Evolutionary conservation across 2,797 vertebrate species (phyloP).

Genomic region (Lacerta agilis): DNA sequence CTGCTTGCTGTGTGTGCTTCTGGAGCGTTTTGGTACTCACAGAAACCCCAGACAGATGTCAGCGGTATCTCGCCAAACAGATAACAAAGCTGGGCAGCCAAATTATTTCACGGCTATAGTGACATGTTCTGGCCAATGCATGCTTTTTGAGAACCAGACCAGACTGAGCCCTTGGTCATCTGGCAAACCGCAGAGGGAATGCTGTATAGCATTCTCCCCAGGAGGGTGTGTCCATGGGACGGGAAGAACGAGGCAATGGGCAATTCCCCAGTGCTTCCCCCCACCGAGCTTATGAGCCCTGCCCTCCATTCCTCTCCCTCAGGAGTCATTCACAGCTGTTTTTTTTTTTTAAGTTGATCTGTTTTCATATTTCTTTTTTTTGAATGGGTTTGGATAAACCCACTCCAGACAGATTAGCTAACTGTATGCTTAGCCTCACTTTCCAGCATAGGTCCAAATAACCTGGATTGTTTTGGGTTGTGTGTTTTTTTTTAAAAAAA

Average conservation of each 20-base stretch:
- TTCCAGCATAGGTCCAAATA: not conserved
- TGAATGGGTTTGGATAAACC: not conserved
- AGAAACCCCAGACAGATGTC: conserved; percentile 15
- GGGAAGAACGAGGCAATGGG: not conserved
- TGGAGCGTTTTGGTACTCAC: not conserved
- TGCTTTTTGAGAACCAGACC: not conserved
- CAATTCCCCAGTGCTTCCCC: rapidly evolving
- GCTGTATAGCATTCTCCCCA: not conserved
- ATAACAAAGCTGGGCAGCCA: not conserved
- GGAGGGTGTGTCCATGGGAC: not conserved
- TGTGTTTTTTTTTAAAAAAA: not conserved
- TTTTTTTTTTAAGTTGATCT: not conserved
- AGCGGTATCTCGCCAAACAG: conserved; percentile 24
- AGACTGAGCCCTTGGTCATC: not conserved
- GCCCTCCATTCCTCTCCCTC: not conserved
- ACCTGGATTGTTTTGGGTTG: not conserved
- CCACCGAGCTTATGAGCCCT: not conserved
- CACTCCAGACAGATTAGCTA: not conserved
- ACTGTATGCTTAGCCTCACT: not conserved
- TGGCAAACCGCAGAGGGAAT: not conserved
- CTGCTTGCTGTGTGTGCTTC: conserved; percentile 20
- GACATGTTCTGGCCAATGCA: not conserved
- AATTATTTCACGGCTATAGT: not conserved
- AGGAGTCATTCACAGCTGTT: not conserved
- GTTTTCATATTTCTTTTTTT: not conserved